Percentiles rank a stretch among this genome's conserved stretches.
phyloP scores from a whole-genome alignment of 2,113 vertebrate genomes.

The Pavo muticus region DNA sequence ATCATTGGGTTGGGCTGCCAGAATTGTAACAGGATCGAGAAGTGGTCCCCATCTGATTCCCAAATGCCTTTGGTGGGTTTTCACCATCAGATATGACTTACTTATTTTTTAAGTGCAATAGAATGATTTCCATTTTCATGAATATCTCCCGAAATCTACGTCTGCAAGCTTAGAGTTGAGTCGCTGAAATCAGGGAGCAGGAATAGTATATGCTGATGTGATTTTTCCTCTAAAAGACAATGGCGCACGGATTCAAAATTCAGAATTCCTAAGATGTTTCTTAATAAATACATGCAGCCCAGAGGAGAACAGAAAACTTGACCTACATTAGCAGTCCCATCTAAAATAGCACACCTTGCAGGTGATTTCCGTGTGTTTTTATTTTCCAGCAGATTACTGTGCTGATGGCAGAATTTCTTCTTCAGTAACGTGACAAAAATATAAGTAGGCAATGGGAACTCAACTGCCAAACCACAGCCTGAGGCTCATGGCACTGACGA shows the following conservation, averaged over 20 bases:
- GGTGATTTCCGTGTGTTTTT: constrained; percentile 36
- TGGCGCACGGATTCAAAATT: neutral
- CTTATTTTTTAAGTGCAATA: neutral
- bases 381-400: neutral
- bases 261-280: neutral
- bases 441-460: neutral
- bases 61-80: neutral
- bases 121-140: constrained; percentile 1
- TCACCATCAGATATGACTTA: neutral
- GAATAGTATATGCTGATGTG: neutral
- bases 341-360: constrained; percentile 40
- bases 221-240: neutral
- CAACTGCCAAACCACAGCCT: neutral
- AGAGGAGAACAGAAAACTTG: constrained; percentile 5
- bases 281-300: neutral
- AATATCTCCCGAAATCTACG: neutral
- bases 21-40: constrained; percentile 19
- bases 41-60: neutral
- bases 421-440: neutral
- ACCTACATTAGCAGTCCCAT: constrained; percentile 27
- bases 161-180: neutral
- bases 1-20: neutral
- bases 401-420: constrained; percentile 20
- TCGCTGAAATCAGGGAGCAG: neutral
- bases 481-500: neutral